These are phyloP conservation scores for Circaetus cinerascens DNA, from an alignment of 2,113 vertebrate genomes.

Conservation along the genomic window DNA sequence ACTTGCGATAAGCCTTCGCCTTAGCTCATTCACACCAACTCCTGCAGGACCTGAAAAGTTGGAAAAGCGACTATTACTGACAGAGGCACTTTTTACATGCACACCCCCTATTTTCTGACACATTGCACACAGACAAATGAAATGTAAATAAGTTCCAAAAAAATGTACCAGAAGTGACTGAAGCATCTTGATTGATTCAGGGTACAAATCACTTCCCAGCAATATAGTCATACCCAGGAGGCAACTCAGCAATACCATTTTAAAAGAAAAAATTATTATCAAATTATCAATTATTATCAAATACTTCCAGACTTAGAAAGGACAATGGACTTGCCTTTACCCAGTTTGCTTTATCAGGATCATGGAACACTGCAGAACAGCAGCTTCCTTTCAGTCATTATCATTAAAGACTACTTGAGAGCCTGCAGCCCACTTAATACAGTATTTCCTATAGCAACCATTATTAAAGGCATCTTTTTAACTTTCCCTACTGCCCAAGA, in stretches of 20 bases:
- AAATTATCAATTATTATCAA: not conserved
- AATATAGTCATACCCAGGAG: not conserved
- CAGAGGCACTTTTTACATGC: not conserved
- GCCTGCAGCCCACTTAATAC: not conserved
- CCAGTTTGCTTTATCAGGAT: not conserved
- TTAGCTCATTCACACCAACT: constrained; percentile 92
- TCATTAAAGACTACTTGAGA: not conserved
- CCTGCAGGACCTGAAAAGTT: constrained; percentile 84
- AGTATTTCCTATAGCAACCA: not conserved
- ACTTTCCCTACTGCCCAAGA: not conserved
- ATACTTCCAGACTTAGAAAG: not conserved
- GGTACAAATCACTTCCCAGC: not conserved
- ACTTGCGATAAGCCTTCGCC: constrained; percentile 82
- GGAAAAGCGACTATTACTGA: not conserved
- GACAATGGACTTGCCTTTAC: not conserved
- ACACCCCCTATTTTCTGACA: not conserved
- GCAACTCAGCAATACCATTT: not conserved
- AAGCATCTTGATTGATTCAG: not conserved
- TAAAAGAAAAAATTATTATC: not conserved
- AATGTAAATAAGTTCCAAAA: not conserved
- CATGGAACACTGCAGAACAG: not conserved
- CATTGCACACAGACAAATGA: not conserved
- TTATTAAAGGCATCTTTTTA: not conserved
- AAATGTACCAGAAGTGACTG: not conserved
- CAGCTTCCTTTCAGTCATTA: not conserved